A percentile compares a stretch with the other conserved stretches of the same genome.
Conservation (phyloP, 2,888 invertebrate genomes). For the Germaria angustata region DNA sequence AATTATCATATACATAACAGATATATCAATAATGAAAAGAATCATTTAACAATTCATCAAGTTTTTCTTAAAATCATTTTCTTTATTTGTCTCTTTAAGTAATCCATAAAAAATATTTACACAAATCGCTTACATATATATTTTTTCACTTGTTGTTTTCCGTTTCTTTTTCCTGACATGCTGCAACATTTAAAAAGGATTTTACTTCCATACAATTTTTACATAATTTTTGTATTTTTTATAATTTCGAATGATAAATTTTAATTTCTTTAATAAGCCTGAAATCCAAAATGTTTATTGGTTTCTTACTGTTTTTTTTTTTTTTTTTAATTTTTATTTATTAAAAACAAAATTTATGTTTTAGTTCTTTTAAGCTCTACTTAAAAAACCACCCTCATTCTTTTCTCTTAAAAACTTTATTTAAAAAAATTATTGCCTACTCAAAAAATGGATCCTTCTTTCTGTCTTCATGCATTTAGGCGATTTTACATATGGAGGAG, state of each 20-base stretch:
- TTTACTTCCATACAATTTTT: conserved; percentile 42
- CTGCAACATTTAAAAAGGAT: conserved; percentile 48
- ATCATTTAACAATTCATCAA: no score
- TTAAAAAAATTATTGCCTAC: conserved; percentile 32
- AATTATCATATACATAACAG: no score
- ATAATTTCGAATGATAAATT: not conserved
- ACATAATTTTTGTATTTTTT: not conserved
- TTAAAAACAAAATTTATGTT: not conserved
- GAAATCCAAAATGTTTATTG: not conserved
- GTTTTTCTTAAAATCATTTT: no score
- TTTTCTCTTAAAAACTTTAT: not conserved
- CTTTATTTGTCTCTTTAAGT: no score
- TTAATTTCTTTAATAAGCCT: no score
- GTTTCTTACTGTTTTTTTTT: not conserved
- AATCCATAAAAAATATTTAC: no score
- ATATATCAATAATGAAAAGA: no score
- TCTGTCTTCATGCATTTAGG: conserved; percentile 79
- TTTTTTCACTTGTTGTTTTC: conserved; percentile 26
- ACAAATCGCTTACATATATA: conserved; percentile 10
- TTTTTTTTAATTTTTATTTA: conserved; percentile 8
- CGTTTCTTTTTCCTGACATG: conserved; percentile 62
- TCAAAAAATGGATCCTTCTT: conserved; percentile 28
- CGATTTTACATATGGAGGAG: conserved; percentile 88
- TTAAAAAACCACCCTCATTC: conserved; percentile 35
- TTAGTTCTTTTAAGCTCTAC: conserved; percentile 1